These are phyloP conservation scores for Cyprinus carpio DNA, from an alignment of 2,113 vertebrate genomes.

Conservation along the genomic window DNA sequence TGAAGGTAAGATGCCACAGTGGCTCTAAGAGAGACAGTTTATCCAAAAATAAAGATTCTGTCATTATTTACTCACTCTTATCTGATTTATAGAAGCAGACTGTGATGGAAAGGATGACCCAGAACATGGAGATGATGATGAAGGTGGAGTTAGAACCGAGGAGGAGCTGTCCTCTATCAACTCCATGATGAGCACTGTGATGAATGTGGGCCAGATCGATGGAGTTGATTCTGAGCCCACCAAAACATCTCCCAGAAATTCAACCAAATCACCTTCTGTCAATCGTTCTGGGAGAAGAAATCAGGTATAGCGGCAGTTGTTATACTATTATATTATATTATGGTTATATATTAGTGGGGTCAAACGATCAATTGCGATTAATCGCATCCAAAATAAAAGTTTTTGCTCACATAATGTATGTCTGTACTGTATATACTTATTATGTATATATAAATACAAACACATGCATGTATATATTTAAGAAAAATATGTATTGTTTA, in stretches of 20 bases:
- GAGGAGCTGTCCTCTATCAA: constrained; percentile 87
- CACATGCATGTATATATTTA: no score
- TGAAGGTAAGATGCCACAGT: constrained; percentile 35
- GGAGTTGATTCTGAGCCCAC: constrained; percentile 69
- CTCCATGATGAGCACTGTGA: constrained; percentile 89
- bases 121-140: constrained; percentile 45
- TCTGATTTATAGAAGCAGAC: constrained; percentile 43
- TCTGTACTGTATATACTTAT: no score
- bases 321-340: no score
- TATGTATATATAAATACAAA: no score
- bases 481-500: no score
- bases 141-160: constrained; percentile 60
- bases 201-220: constrained; percentile 83
- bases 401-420: no score
- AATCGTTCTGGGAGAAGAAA: constrained; percentile 86
- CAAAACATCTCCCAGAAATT: constrained; percentile 78
- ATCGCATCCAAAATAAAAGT: no score
- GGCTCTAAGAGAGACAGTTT: neutral
- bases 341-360: no score
- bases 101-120: constrained; percentile 5
- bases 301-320: constrained; percentile 75
- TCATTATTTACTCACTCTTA: neutral
- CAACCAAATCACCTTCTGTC: constrained; percentile 81
- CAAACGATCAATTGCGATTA: no score
- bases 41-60: neutral